These are phyloP conservation scores for Goniozus legneri DNA, from an alignment of 1,140 invertebrate genomes.

Conservation along the genomic window DNA sequence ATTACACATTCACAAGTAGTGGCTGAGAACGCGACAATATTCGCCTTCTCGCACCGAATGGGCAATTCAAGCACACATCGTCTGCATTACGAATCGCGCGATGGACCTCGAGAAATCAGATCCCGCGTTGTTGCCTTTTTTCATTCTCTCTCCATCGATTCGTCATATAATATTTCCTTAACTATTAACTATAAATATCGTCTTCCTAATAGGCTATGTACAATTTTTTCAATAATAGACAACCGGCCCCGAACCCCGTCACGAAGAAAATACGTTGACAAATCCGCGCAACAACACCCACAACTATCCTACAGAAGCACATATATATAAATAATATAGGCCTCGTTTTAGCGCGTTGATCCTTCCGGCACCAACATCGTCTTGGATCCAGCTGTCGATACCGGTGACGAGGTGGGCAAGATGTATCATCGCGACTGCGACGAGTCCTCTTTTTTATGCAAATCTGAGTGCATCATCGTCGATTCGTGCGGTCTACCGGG, in stretches of 20 bases:
- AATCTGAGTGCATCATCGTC: conserved; percentile 45
- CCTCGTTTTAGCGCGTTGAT: too few species aligned
- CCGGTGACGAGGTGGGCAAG: conserved; percentile 20
- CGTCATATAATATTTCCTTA: conserved; percentile 13
- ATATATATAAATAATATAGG: too few species aligned
- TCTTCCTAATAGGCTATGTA: conserved; percentile 43
- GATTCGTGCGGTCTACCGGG: conserved; percentile 31
- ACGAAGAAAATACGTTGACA: background rate
- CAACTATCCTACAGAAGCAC: too few species aligned
- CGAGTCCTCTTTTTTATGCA: conserved; percentile 55
- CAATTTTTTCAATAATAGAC: conserved; percentile 29
- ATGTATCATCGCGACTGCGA: conserved; percentile 55
- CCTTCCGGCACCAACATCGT: too few species aligned
- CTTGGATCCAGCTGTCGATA: too few species aligned
- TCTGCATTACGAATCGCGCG: too few species aligned
- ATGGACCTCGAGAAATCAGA: too few species aligned
- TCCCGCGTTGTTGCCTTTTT: conserved; percentile 13
- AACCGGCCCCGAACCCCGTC: background rate
- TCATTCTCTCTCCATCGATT: conserved; percentile 10
- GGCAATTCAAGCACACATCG: too few species aligned
- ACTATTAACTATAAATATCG: conserved; percentile 48
- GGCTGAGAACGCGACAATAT: too few species aligned
- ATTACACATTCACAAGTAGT: too few species aligned
- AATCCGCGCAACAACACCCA: too few species aligned
- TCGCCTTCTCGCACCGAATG: too few species aligned